phyloP scores from a whole-genome alignment of 2,113 vertebrate species.

The Dicrurus megarhynchus region DNA sequence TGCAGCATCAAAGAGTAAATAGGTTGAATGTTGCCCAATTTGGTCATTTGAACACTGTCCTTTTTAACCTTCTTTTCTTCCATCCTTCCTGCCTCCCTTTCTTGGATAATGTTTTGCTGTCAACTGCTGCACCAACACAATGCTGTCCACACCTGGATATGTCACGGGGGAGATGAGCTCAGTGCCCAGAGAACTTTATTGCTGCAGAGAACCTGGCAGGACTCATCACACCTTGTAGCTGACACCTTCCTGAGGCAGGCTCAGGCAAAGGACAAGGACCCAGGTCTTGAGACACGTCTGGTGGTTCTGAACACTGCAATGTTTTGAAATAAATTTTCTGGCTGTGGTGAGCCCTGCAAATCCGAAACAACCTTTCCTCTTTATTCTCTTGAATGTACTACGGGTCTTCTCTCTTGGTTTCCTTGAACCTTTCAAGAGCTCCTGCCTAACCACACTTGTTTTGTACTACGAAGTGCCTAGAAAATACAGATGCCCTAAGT shows the following conservation, averaged over 20 bases:
- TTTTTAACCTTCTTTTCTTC: background rate
- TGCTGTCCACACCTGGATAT: background rate
- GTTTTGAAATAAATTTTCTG: background rate
- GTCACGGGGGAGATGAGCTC: background rate
- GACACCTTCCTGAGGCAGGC: background rate
- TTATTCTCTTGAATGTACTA: background rate
- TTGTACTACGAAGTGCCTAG: background rate
- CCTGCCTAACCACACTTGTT: background rate
- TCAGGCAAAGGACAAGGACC: background rate
- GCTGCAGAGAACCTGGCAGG: background rate
- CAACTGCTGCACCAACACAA: background rate
- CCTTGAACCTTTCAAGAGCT: background rate
- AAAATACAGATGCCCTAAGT: background rate
- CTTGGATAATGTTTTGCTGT: background rate
- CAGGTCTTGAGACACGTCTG: background rate
- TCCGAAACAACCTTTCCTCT: background rate
- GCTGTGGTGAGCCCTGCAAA: background rate
- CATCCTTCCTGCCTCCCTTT: background rate
- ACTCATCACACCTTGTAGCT: background rate
- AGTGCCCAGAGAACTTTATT: background rate
- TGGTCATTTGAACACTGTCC: background rate
- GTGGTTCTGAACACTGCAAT: background rate
- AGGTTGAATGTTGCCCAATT: background rate
- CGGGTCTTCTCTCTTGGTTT: background rate
- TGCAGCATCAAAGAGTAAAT: background rate